A percentile compares a stretch with the other conserved stretches of the same genome.
Conservation (phyloP, 2,113 vertebrate genomes). For the Mastomys natalensis region DNA sequence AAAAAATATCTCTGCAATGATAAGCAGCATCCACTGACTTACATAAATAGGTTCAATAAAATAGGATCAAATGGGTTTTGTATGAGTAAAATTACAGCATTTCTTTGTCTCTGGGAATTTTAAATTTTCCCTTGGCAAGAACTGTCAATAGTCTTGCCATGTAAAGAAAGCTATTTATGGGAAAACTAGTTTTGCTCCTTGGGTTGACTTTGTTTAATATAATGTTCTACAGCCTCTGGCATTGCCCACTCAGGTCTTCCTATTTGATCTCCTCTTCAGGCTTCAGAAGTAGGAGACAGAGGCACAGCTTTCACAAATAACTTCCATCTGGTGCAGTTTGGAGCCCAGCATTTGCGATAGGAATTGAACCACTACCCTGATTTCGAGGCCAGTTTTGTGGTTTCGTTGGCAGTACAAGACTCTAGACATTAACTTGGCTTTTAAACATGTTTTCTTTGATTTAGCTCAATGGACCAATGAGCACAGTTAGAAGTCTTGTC, state of each 20-base stretch:
- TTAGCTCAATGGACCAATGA: neutral
- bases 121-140: neutral
- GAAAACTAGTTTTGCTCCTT: neutral
- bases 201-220: neutral
- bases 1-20: neutral
- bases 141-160: neutral
- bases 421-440: neutral
- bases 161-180: neutral
- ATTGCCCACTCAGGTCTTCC: neutral
- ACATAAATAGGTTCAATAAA: neutral
- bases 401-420: neutral
- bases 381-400: slow-evolving; percentile 36
- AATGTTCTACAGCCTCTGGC: neutral
- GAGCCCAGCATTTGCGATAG: slow-evolving; percentile 11
- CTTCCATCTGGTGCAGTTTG: slow-evolving; percentile 55
- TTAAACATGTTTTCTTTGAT: neutral
- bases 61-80: neutral
- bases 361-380: neutral
- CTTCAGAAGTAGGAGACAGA: neutral
- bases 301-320: neutral
- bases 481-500: neutral
- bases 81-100: neutral
- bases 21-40: neutral
- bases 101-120: neutral
- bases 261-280: neutral